Conservation (phyloP, 1,140 invertebrate genomes). For the Penaeus vannamei region DNA sequence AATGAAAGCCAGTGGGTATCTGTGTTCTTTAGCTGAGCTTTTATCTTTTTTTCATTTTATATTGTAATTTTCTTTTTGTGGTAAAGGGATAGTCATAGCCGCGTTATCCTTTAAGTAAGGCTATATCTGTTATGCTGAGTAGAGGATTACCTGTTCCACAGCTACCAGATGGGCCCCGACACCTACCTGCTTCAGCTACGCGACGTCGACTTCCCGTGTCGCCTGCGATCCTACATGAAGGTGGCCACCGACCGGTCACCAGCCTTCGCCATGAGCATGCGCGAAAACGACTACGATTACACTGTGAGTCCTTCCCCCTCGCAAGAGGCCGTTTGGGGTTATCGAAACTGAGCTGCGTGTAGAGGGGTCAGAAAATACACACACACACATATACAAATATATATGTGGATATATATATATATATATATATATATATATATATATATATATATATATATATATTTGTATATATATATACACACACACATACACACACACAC, state of each 20-base stretch:
- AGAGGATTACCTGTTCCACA: slow-evolving; percentile 70
- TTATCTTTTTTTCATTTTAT: too few relatives aligned
- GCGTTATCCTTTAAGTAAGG: too few relatives aligned
- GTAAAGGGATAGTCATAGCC: too few relatives aligned
- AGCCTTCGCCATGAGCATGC: slow-evolving; percentile 37
- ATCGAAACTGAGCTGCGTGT: too few relatives aligned
- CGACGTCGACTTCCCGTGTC: slow-evolving; percentile 92
- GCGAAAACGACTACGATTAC: slow-evolving; percentile 65
- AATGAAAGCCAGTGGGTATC: slow-evolving; percentile 89
- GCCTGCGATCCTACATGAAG: slow-evolving; percentile 93
- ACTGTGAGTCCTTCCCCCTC: slow-evolving; percentile 31
- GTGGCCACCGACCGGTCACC: slow-evolving; percentile 68
- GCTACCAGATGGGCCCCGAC: slow-evolving; percentile 95
- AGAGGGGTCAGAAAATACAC: too few relatives aligned
- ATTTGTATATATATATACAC: slow-evolving; percentile 20
- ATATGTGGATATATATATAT: neutral
- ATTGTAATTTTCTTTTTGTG: too few relatives aligned
- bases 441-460: slow-evolving; percentile 44
- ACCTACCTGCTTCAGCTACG: slow-evolving; percentile 93
- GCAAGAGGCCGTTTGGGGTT: too few relatives aligned
- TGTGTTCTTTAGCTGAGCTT: slow-evolving; percentile 48
- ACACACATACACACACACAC: neutral
- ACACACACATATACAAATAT: neutral
- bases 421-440: slow-evolving; percentile 33
- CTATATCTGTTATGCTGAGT: neutral